phyloP scores from a whole-genome alignment of 1,140 invertebrate species.

The Protaetia brevitarsis region DNA sequence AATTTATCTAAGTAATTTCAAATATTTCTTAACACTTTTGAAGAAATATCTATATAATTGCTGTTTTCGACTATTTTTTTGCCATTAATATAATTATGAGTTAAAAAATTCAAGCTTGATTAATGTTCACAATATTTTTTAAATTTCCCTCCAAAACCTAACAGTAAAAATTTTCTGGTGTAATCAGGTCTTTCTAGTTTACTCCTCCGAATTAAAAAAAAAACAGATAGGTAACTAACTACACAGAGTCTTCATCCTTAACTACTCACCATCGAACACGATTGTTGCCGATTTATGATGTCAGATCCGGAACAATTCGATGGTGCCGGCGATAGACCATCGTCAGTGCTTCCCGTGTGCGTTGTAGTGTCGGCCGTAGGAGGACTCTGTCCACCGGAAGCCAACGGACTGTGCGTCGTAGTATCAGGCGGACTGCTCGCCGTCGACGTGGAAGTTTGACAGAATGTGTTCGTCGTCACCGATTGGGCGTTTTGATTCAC shows the following conservation, averaged over 20 bases:
- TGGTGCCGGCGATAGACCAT: slow-evolving; percentile 47
- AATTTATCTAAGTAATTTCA: too few relatives aligned
- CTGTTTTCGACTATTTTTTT: too few relatives aligned
- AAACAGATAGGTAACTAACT: slow-evolving; percentile 8
- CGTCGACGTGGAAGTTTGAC: slow-evolving; percentile 51
- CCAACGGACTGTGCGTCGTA: slow-evolving; percentile 71
- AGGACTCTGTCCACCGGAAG: slow-evolving; percentile 53
- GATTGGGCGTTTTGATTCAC: slow-evolving; percentile 58
- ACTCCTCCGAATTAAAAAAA: too few relatives aligned
- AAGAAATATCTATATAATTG: too few relatives aligned
- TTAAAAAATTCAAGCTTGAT: too few relatives aligned
- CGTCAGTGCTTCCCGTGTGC: slow-evolving; percentile 54
- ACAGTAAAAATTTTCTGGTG: too few relatives aligned
- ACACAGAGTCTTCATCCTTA: background rate
- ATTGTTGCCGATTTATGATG: slow-evolving; percentile 47
- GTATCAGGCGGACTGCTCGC: slow-evolving; percentile 69
- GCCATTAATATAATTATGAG: too few relatives aligned
- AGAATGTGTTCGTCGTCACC: slow-evolving; percentile 56
- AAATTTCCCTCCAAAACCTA: too few relatives aligned
- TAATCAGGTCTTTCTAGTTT: too few relatives aligned
- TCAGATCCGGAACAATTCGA: slow-evolving; percentile 44
- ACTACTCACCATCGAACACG: slow-evolving; percentile 53
- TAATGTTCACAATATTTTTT: too few relatives aligned
- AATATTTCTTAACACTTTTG: too few relatives aligned
- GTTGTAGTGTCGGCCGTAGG: slow-evolving; percentile 60